Evolutionary conservation across 2,113 vertebrate species (phyloP).

Genomic region (Anas platyrhynchos): DNA sequence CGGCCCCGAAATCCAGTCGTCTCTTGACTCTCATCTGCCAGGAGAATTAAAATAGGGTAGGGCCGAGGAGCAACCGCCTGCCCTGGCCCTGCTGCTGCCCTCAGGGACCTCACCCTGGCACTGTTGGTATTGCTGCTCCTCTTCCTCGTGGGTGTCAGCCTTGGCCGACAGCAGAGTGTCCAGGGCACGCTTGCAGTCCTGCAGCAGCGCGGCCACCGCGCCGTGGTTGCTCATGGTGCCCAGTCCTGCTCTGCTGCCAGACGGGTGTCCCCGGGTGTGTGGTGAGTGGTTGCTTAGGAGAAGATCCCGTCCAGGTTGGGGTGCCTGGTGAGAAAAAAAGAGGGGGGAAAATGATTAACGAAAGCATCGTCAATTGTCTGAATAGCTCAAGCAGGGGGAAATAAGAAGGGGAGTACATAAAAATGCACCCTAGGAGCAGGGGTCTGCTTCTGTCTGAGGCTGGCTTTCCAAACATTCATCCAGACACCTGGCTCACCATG

Average conservation of each 20-base stretch:
- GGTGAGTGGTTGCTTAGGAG: slow-evolving; percentile 77
- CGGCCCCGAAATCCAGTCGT: slow-evolving; percentile 72
- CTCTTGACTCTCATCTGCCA: slow-evolving; percentile 74
- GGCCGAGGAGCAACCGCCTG: neutral
- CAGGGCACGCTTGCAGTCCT: slow-evolving; percentile 79
- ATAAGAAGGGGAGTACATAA: slow-evolving; percentile 76
- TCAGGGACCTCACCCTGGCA: slow-evolving; percentile 81
- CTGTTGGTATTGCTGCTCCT: slow-evolving; percentile 53
- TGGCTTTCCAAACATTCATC: neutral
- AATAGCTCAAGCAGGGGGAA: slow-evolving; percentile 77
- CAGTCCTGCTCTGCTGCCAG: slow-evolving; percentile 55
- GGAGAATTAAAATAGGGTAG: slow-evolving; percentile 75
- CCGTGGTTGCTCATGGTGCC: slow-evolving; percentile 82
- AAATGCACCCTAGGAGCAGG: slow-evolving; percentile 51
- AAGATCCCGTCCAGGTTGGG: slow-evolving; percentile 73
- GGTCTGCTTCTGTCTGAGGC: neutral
- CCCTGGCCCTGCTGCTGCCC: slow-evolving; percentile 12
- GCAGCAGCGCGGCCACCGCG: slow-evolving; percentile 70
- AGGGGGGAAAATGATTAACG: slow-evolving; percentile 79
- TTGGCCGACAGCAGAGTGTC: slow-evolving; percentile 10
- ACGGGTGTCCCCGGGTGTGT: slow-evolving; percentile 59
- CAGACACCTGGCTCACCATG: fast-evolving
- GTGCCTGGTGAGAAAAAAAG: slow-evolving; percentile 82
- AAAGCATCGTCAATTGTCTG: slow-evolving; percentile 80
- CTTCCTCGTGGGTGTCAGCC: slow-evolving; percentile 36